Conservation (phyloP, 2,888 invertebrate genomes). For the Marasmarcha lunaedactyla region DNA sequence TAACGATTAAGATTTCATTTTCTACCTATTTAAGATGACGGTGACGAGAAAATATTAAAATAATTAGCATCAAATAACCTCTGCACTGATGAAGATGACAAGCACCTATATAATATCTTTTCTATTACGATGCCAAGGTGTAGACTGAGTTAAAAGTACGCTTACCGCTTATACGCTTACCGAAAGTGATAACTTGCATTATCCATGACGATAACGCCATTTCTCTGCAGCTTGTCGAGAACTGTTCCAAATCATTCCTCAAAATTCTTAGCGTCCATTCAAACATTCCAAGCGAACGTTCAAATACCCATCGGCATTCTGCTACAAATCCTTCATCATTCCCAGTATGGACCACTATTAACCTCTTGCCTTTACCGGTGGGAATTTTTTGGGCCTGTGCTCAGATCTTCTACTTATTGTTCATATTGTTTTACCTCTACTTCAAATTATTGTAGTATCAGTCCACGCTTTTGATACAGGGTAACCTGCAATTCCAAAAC, state of each 20-base stretch:
- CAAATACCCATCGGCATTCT: slow-evolving; percentile 3
- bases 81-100: no score
- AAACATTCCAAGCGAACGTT: neutral
- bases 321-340: slow-evolving; percentile 4
- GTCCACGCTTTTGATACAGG: slow-evolving; percentile 2
- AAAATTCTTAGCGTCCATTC: slow-evolving; percentile 1
- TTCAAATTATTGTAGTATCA: neutral
- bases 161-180: no score
- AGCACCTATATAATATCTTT: no score
- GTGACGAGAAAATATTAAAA: no score
- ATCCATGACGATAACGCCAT: slow-evolving; percentile 1
- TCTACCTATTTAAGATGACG: no score
- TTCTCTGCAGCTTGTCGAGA: neutral
- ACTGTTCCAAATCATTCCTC: slow-evolving; percentile 2
- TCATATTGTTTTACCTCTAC: no score
- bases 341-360: slow-evolving; percentile 2
- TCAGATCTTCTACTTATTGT: slow-evolving; percentile 1
- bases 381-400: slow-evolving; percentile 1
- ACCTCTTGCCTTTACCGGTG: slow-evolving; percentile 1
- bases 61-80: no score
- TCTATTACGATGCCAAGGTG: no score
- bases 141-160: no score
- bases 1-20: no score
- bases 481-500: slow-evolving; percentile 3
- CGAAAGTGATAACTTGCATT: neutral